Base-by-base conservation (phyloP, 2,797 vertebrate species). In the Sebastes aleutianus region DNA sequence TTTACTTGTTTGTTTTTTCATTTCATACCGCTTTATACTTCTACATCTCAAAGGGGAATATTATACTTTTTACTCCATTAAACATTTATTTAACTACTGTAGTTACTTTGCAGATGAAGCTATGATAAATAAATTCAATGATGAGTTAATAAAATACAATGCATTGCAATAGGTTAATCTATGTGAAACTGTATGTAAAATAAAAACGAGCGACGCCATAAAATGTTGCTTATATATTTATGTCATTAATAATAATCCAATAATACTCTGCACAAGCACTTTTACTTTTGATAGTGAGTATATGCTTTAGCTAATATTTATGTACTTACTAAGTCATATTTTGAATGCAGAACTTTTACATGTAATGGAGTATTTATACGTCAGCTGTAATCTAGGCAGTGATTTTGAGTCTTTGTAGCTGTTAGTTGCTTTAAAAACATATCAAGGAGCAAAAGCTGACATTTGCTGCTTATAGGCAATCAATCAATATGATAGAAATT, bases 341-440 rank as follows among this genome's bases (percentile, higher is more conserved):
- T 50, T 50, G 18, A 50, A 50, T 50, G 47, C 47, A 50, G 18
- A 20, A 20, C 18, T 20, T 2, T 20, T 20, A 8, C 3, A 50
- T 0, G 6, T 50, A 8, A 50, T 22, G 53, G 53, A 5, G 53
- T 54, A 54, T 54, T 54, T 54, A 54, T 54, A 22, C 2, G 3
- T n/a, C 1, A 2, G 18, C 16, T 50, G 47, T 50, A 50, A 50
- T 50, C 18, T 50, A 20, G 47, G 47, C 47, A 50, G 14, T 0
- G 18, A 18, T 50, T 50, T 50, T 18, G 0, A 53, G 7, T 20
- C 47, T 20, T n/a, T n/a, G 0, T 53, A 53, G 47, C 47, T 0
- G 8, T n/a, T n/a, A 50, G 47, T 1, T 20, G 47, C 47, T 43
- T 50, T 50, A 10, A 53, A 53, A 9, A 53, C 50, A 10, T 10